These are phyloP conservation scores for Alligator mississippiensis DNA, from an alignment of 2,113 vertebrate species.

Conservation along the genomic window DNA sequence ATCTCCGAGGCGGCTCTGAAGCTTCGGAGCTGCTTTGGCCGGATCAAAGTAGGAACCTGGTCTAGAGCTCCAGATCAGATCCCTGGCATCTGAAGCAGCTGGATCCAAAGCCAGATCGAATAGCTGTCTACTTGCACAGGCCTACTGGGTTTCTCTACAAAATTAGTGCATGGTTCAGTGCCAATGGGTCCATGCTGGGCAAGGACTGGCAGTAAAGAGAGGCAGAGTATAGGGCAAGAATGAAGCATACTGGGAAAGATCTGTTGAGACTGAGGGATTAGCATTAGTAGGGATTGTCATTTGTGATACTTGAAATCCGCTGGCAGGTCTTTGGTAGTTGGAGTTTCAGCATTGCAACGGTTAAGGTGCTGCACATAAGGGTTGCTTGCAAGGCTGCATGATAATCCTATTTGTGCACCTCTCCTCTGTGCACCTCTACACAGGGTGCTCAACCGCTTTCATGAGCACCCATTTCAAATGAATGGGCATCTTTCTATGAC, in stretches of 20 bases:
- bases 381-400: not conserved
- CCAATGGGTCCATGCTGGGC: not conserved
- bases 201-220: not conserved
- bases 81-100: no score
- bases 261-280: not conserved
- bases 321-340: not conserved
- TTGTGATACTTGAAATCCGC: not conserved
- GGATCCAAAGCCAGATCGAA: no score
- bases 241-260: not conserved
- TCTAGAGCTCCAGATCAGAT: no score
- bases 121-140: no score
- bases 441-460: not conserved
- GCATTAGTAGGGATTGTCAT: not conserved
- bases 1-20: no score
- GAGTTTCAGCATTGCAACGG: not conserved
- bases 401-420: not conserved
- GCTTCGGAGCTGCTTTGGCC: no score
- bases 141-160: not conserved
- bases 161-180: not conserved
- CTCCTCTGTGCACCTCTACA: not conserved
- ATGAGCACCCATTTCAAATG: not conserved
- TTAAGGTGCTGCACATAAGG: not conserved
- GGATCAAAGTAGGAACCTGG: no score
- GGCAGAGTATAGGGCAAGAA: not conserved
- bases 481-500: not conserved